Evolutionary conservation across 2,888 invertebrate species (phyloP), one percentile per base, ranked within the genome.

Genomic region (Lucinisca nassula): DNA sequence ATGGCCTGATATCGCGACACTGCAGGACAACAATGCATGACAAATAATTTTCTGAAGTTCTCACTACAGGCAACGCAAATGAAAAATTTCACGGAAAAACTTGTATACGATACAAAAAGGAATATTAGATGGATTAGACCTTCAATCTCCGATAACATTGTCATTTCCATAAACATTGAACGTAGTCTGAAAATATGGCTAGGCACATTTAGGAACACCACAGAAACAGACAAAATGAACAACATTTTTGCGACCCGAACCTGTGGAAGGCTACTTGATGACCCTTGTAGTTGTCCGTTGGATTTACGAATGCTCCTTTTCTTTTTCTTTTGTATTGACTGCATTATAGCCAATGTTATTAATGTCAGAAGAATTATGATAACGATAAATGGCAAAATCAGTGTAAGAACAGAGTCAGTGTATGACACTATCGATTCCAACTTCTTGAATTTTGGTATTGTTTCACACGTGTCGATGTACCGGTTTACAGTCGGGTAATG

Each of bases 191-290:
- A 79, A 30, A 88, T 84, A 83, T 94, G 93, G 73, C 93, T 92
- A n/a, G 92, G 91, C 3, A 89, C 79, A 45, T 90, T 93, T 12
- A 92, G 75, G 0, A 92, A 58, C 0, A 92, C 85, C 32, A 90
- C 90, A 3, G 91, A 89, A 0, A 87, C 67, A 1, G 93, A 92
- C 21, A 93, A 58, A 10, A 90, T 85, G 37, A 88, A 92, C 55
- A 93, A 72, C 92, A 92, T 90, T 72, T 90, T 92, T 2, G 93
- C 92, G 0, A 93, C 92, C 4, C 92, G 87, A n/a, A 93, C 91
- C 51, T 92, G 93, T 32, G 92, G 92, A 30, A 91, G 79, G 35
- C 79, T 87, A 10, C 79, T 84, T 2, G 78, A 79, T 24, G 75
- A 72, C 55, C 72, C 76, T 6, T 73, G 61, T 14, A 76, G 78